Base-by-base conservation (phyloP, 2,797 vertebrate species). In the Rhynchonycteris naso region DNA sequence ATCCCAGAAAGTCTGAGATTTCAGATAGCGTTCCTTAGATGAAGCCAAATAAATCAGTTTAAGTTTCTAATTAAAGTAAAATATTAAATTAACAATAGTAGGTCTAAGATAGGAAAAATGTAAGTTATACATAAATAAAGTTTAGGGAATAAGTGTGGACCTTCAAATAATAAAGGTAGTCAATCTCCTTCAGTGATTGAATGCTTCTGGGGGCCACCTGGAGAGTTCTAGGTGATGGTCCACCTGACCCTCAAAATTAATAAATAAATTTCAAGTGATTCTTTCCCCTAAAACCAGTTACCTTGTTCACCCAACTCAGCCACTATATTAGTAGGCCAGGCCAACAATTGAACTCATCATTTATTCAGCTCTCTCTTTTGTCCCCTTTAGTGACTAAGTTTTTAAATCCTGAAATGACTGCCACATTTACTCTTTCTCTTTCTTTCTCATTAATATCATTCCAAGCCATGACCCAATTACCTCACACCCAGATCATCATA, bases 401-500 rank as follows among this genome's bases (percentile, higher is more conserved):
- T 95, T 86, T 79, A 83, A 85, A 88, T 75, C 35, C 85, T 86
- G 28, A 76, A 88, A 50, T 86, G 90, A 72, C 72, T 56, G 76
- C 85, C 78, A 93, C 43, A 79, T 90, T 92, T 83, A 81, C 33
- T 58, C 90, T 86, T 92, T 91, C 43, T 7, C 9, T 95, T 81
- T 96, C 65, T 83, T 80, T 79, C 52, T 96, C 78, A 50, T 94
- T 96, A 97, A 85, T 75, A 93, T 88, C 82, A 84, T 86, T 63
- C 69, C 80, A 93, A 93, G 90, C n/a, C 78, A 38, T 72, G 97
- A 93, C 90, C 92, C 92, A 68, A 88, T 96, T 92, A 97, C 88
- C 81, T 97, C 95, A 88, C 86, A 58, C 28, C 74, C 88, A 95
- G 69, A 94, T 93, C 54, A 68, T 11, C 4, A 0, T 2, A 66